phyloP scores from a whole-genome alignment of 2,113 vertebrate genomes.

The Nothocercus julius region DNA sequence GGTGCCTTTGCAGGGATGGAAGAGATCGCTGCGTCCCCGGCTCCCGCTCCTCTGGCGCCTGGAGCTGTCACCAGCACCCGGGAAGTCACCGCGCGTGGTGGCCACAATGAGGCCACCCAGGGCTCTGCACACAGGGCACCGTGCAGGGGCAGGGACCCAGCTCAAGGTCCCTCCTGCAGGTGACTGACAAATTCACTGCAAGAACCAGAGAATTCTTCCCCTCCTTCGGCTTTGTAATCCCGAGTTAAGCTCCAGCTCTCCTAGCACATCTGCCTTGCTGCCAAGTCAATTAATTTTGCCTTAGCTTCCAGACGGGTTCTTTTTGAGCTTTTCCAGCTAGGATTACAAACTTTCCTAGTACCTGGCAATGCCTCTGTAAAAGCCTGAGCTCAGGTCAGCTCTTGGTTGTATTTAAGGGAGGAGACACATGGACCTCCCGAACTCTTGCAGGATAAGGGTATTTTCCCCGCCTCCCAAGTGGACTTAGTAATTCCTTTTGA shows the following conservation, averaged over 20 bases:
- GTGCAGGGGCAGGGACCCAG: too few species aligned
- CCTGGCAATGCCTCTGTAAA: background rate
- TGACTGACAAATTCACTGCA: background rate
- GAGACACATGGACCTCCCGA: background rate
- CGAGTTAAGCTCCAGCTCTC: background rate
- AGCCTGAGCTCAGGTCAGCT: background rate
- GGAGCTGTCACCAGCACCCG: too few species aligned
- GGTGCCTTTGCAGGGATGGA: too few species aligned
- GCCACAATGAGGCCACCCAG: too few species aligned
- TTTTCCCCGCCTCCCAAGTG: background rate
- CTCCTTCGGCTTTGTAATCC: accelerated
- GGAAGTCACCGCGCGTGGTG: too few species aligned
- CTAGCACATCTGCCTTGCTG: background rate
- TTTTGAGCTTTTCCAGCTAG: background rate
- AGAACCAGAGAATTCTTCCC: background rate
- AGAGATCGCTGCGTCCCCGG: too few species aligned
- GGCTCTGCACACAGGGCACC: too few species aligned
- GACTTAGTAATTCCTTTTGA: background rate
- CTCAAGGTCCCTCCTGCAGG: too few species aligned
- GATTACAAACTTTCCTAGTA: background rate
- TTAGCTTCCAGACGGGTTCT: background rate
- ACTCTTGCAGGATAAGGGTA: background rate
- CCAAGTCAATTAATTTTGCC: background rate
- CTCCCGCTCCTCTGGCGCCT: too few species aligned
- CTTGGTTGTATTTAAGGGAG: background rate